phyloP scores from a whole-genome alignment of 1,140 invertebrate species.

The Gyrodactylus salaris region DNA sequence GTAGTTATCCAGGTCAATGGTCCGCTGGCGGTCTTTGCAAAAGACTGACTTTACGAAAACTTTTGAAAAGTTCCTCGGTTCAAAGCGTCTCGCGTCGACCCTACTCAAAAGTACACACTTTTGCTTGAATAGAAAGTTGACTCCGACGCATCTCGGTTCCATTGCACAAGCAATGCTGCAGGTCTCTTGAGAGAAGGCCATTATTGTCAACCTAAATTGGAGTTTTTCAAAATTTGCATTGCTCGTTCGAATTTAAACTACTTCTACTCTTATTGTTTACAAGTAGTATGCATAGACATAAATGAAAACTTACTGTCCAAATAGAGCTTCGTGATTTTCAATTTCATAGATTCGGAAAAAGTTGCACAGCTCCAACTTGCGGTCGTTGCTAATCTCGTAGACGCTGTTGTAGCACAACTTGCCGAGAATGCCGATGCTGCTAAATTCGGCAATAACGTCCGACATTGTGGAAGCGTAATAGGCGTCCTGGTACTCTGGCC shows the following conservation, averaged over 20 bases:
- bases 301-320: neutral
- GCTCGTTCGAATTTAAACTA: neutral
- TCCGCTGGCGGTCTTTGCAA: neutral
- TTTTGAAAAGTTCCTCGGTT: neutral
- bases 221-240: neutral
- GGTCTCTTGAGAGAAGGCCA: neutral
- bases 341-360: neutral
- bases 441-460: neutral
- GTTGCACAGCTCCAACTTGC: neutral
- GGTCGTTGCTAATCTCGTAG: neutral
- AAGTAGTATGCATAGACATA: too few relatives aligned
- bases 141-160: neutral
- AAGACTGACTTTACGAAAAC: neutral
- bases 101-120: neutral
- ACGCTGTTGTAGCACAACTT: neutral
- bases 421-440: neutral
- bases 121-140: neutral
- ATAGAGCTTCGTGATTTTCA: neutral
- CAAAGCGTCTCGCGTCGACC: neutral
- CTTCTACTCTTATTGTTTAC: too few relatives aligned
- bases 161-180: neutral
- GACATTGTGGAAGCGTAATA: neutral
- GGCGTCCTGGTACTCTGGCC: neutral
- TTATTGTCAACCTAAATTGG: neutral
- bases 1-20: neutral